Evolutionary conservation across 2,888 invertebrate species (phyloP).

Genomic region (Sphaerophoria rueppellii): DNA sequence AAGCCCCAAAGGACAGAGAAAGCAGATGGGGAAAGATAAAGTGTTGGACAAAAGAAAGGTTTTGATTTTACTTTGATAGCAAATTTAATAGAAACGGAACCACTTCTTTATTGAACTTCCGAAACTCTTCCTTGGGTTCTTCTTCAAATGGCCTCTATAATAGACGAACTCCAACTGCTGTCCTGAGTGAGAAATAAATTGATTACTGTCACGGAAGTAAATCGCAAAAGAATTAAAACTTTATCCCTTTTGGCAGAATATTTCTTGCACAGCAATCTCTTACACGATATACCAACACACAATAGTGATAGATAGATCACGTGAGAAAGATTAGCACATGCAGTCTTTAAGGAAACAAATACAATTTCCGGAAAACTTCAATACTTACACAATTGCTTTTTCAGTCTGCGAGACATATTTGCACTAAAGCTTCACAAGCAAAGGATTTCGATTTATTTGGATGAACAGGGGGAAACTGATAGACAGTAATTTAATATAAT

Average conservation of each 20-base stretch:
- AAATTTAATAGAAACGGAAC: conserved; percentile 61
- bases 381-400: conserved; percentile 61
- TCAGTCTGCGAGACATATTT: conserved; percentile 51
- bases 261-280: conserved; percentile 35
- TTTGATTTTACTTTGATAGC: background rate
- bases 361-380: conserved; percentile 75
- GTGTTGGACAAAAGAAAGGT: conserved; percentile 52
- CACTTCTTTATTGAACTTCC: conserved; percentile 31
- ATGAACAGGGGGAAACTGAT: conserved; percentile 51
- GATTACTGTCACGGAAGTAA: conserved; percentile 82
- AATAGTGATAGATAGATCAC: conserved; percentile 71
- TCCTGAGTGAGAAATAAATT: conserved; percentile 78
- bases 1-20: conserved; percentile 13
- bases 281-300: conserved; percentile 35
- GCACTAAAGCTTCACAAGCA: conserved; percentile 8
- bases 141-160: conserved; percentile 39
- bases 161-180: background rate
- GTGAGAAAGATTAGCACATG: conserved; percentile 58
- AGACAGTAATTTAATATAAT: conserved; percentile 69
- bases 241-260: conserved; percentile 68
- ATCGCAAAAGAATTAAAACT: conserved; percentile 75
- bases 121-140: conserved; percentile 34
- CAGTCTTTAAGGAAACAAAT: conserved; percentile 75
- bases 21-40: background rate
- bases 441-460: conserved; percentile 42